Base-by-base conservation (phyloP, 2,888 invertebrate species). In the Caenorhabditis panamensis region DNA sequence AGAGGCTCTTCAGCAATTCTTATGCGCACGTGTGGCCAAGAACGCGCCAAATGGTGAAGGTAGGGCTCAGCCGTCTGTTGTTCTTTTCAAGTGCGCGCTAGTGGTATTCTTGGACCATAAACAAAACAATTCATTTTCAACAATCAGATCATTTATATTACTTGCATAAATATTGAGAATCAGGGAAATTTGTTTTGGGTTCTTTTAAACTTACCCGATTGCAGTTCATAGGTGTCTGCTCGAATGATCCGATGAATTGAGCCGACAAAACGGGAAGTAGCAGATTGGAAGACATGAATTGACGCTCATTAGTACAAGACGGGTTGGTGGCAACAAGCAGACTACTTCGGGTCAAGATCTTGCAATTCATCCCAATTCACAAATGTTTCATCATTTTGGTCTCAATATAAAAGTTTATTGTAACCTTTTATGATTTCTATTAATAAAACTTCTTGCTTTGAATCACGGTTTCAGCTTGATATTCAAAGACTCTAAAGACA, bases 1-100 rank as follows among this genome's bases (percentile, higher is more conserved):
- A 54, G n/a, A 54, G 1, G 28, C 28, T n/a, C 28, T 54, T 26
- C 26, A 28, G 5, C 47, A 4, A 18, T 36, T 61, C 47, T 18
- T 20, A 13, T 56, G 63, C 56, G 28, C 67, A 77, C 56, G 59
- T 64, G 51, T 64, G 49, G 49, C 37, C 58, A 51, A 61, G 61
- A 79, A 72, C 73, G 79, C 79, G 79, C 79, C 79, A 79, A 79
- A 79, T 79, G 79, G 63, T 79, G 77, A 54, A 73, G 73, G 68
- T 72, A 18, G 3, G 47, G 68, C 51, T 47, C 51, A 20, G 18
- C 72, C 79, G 37, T 79, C 68, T 79, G 79, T 51, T 53, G 47
- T 28, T 22, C 51, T 68, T 73, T 79, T 79, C 36, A 44, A 79
- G 73, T 41, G 73, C 9, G 20, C 47, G 36, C 20, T 44, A 31